Percentiles rank a stretch among this genome's conserved stretches.
phyloP scores from a whole-genome alignment of 2,888 invertebrate genomes.

The Hypomecis punctinalis region DNA sequence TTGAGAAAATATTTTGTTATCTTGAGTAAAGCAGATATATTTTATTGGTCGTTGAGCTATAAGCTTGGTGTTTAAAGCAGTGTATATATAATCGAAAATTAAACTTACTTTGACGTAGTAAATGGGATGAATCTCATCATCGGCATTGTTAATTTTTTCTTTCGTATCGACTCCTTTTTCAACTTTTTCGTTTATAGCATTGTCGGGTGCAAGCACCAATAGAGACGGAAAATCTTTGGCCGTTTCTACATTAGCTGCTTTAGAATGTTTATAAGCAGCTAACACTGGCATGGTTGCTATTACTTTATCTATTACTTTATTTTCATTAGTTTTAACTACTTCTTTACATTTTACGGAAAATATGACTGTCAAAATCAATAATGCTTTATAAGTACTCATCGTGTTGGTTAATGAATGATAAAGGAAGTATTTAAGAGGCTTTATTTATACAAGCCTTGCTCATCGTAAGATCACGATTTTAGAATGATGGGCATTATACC shows the following conservation, averaged over 20 bases:
- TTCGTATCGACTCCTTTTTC: not conserved
- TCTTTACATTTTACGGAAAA: slow-evolving; percentile 16
- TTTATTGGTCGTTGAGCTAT: too few relatives aligned
- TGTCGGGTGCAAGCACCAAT: slow-evolving; percentile 57
- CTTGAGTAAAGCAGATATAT: too few relatives aligned
- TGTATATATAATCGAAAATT: not conserved
- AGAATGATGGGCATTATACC: slow-evolving; percentile 22
- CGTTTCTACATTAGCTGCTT: slow-evolving; percentile 58
- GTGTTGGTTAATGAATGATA: slow-evolving; percentile 58
- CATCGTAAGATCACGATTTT: slow-evolving; percentile 65
- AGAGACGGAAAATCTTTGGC: slow-evolving; percentile 75
- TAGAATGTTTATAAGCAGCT: slow-evolving; percentile 57
- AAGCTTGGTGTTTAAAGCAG: not conserved
- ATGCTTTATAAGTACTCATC: slow-evolving; percentile 52
- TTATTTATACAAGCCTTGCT: slow-evolving; percentile 70
- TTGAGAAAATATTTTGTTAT: too few relatives aligned
- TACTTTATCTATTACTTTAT: slow-evolving; percentile 8
- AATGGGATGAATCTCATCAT: slow-evolving; percentile 54
- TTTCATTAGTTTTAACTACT: slow-evolving; percentile 1
- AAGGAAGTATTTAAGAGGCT: slow-evolving; percentile 55
- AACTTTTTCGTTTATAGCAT: not conserved
- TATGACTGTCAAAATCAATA: slow-evolving; percentile 23
- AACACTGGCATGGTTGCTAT: slow-evolving; percentile 57
- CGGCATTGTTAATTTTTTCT: not conserved
- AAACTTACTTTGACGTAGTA: slow-evolving; percentile 70